A percentile compares a stretch with the other conserved stretches of the same genome.
Evolutionary conservation across 2,888 invertebrate species (phyloP).

Genomic region (Acheta domesticus): DNA sequence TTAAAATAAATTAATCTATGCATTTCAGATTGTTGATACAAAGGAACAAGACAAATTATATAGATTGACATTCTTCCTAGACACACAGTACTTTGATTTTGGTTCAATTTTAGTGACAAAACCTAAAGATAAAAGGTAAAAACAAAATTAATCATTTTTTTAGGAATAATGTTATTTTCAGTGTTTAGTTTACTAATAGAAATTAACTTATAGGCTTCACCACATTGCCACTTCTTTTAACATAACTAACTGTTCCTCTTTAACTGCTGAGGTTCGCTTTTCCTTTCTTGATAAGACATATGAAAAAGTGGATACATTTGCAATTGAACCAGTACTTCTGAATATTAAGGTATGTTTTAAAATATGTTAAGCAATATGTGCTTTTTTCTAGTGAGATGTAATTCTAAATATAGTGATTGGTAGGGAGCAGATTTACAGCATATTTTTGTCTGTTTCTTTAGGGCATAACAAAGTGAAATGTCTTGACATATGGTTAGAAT

Average conservation of each 20-base stretch:
- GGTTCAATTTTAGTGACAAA: constrained; percentile 40
- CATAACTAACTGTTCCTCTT: constrained; percentile 23
- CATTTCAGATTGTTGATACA: constrained; percentile 21
- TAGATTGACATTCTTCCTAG: constrained; percentile 41
- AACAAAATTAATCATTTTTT: not conserved
- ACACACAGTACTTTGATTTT: constrained; percentile 41
- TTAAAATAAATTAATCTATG: too few relatives aligned
- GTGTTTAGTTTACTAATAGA: too few relatives aligned
- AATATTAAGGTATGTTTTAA: constrained; percentile 8
- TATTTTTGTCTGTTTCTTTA: too few relatives aligned
- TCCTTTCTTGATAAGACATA: constrained; percentile 22
- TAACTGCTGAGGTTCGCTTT: not conserved
- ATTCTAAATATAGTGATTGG: not conserved
- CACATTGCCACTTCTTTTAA: not conserved
- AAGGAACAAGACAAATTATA: constrained; percentile 35
- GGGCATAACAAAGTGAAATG: too few relatives aligned
- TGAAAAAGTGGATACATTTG: not conserved
- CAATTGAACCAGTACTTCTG: not conserved
- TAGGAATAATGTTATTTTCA: too few relatives aligned
- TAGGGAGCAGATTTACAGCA: too few relatives aligned
- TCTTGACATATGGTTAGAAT: too few relatives aligned
- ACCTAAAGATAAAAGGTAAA: constrained; percentile 39
- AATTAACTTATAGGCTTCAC: not conserved
- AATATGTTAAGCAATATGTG: constrained; percentile 26
- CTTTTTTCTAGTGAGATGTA: not conserved